Base-by-base conservation (phyloP, 2,888 invertebrate species). In the Platerodrilus igneus region DNA sequence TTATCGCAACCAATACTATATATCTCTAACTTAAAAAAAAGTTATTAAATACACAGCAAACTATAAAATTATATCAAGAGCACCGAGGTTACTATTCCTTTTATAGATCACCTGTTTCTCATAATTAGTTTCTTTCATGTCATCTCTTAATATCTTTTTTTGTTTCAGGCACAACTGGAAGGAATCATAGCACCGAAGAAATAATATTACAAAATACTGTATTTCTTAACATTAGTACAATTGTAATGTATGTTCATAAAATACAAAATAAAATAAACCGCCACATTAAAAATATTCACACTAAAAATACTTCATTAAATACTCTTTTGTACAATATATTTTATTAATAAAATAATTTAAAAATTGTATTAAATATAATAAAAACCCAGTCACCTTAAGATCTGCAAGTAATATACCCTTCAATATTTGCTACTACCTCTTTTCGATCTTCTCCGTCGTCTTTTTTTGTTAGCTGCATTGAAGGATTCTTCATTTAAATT, bases 151-250 rank as follows among this genome's bases (percentile, higher is more conserved):
- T 23, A 34, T 32, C 27, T 26, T 34, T 47, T 53, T 56, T 58
- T 50, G 49, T 73, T 74, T 60, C 73, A 86, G 86, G 84, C 89
- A 27, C 93, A 94, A 76, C 72, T 94, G 50, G 93, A 94, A 72
- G 93, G 92, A 52, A 92, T 94, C 53, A 91, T 93, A 53, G 90
- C 92, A 37, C 91, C 92, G 16, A 93, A 91, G 74, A 93, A 93
- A 71, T 91, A 77, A 74, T 36, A 32, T 50, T 17, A 38, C 27
- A 20, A 27, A 3, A 19, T 37, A 20, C 26, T 20, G 32, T 32
- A 3, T 25, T 23, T 23, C 23, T 23, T 25, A 13, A 22, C 17
- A 22, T 22, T 41, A 45, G 43, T 39, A 45, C 37, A 47, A 40
- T 44, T 39, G 33, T 32, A 37, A 41, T 41, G 45, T 43, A 41